Percentiles rank a stretch among this genome's conserved stretches.
phyloP scores from a whole-genome alignment of 1,140 invertebrate species.

The Ceratina australensis region DNA sequence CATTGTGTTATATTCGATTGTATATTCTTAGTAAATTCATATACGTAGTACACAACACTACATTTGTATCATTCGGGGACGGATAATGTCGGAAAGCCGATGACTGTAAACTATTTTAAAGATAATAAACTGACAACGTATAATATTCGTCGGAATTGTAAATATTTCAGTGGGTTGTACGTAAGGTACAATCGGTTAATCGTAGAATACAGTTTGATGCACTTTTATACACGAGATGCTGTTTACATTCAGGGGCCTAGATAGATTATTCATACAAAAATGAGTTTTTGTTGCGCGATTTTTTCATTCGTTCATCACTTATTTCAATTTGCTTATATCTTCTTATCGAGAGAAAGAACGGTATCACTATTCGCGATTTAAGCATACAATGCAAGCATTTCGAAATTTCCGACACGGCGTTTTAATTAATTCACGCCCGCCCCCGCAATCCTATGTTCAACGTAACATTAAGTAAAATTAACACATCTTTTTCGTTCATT shows the following conservation, averaged over 20 bases:
- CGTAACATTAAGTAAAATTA: slow-evolving; percentile 61
- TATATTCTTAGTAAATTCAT: slow-evolving; percentile 61
- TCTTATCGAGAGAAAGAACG: slow-evolving; percentile 6
- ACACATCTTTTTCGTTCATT: slow-evolving; percentile 35
- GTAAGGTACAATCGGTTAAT: slow-evolving; percentile 30
- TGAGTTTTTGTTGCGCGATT: slow-evolving; percentile 12
- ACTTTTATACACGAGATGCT: slow-evolving; percentile 24
- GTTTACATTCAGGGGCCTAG: slow-evolving; percentile 39
- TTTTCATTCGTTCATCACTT: background rate
- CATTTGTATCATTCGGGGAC: slow-evolving; percentile 66
- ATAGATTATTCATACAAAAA: slow-evolving; percentile 25
- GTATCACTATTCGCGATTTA: slow-evolving; percentile 40
- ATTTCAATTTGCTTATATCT: background rate
- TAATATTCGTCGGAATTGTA: slow-evolving; percentile 37
- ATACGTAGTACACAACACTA: slow-evolving; percentile 64
- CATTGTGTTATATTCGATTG: slow-evolving; percentile 63
- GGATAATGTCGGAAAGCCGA: slow-evolving; percentile 67
- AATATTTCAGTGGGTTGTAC: slow-evolving; percentile 34
- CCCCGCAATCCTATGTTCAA: slow-evolving; percentile 60
- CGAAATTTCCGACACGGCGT: slow-evolving; percentile 62
- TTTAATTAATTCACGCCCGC: slow-evolving; percentile 54
- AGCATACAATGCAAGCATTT: slow-evolving; percentile 57
- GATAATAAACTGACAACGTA: slow-evolving; percentile 42
- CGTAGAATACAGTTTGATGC: slow-evolving; percentile 22
- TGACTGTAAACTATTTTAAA: slow-evolving; percentile 59